Conservation (phyloP, 2,888 invertebrate species). For the Mantis religiosa region DNA sequence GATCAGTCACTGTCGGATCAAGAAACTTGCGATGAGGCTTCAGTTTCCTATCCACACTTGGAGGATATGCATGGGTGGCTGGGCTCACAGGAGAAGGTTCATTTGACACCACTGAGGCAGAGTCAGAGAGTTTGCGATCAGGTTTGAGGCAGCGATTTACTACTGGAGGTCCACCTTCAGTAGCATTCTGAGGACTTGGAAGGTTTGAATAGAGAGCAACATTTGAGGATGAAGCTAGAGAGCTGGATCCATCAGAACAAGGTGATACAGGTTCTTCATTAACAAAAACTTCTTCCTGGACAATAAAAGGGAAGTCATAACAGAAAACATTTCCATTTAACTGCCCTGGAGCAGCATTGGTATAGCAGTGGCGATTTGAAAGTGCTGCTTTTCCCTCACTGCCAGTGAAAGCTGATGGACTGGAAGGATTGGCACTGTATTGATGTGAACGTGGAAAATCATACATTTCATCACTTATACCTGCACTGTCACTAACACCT, state of each 20-base stretch:
- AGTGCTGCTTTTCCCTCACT: constrained; percentile 36
- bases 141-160: constrained; percentile 82
- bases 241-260: constrained; percentile 45
- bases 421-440: constrained; percentile 23
- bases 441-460: constrained; percentile 69
- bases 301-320: constrained; percentile 47
- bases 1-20: not conserved
- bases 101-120: constrained; percentile 43
- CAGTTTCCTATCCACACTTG: constrained; percentile 42
- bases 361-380: constrained; percentile 53
- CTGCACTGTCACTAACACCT: not conserved
- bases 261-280: constrained; percentile 49
- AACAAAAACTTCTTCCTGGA: constrained; percentile 34
- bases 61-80: constrained; percentile 40
- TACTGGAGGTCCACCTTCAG: constrained; percentile 51
- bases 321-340: constrained; percentile 51
- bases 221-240: constrained; percentile 41
- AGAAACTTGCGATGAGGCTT: constrained; percentile 39
- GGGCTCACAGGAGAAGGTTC: constrained; percentile 45
- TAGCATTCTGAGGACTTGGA: constrained; percentile 47
- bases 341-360: constrained; percentile 55
- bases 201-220: constrained; percentile 56
- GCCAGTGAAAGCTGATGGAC: constrained; percentile 23
- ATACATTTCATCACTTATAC: constrained; percentile 44
- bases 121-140: constrained; percentile 52